These are phyloP conservation scores for Apantesis nais DNA, from an alignment of 2,888 invertebrate genomes.

Conservation along the genomic window DNA sequence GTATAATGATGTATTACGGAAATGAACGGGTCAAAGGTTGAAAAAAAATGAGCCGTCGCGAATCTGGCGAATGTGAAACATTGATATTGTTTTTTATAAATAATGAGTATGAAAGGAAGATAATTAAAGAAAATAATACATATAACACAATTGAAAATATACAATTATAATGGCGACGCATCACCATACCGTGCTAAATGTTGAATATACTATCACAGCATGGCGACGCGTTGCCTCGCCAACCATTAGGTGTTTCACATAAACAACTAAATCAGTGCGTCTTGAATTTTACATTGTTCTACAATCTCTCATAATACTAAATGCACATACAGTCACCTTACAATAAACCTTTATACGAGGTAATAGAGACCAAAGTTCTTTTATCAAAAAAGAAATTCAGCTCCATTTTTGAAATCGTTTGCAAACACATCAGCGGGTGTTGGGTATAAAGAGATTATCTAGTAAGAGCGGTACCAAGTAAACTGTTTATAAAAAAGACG, in stretches of 20 bases:
- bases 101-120: no score
- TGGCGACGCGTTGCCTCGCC: no score
- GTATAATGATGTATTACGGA: no score
- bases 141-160: no score
- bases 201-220: no score
- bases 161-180: no score
- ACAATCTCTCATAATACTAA: conserved; percentile 17
- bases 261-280: background rate
- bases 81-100: no score
- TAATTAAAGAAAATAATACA: no score
- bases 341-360: conserved; percentile 12
- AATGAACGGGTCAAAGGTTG: no score
- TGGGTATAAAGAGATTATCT: conserved; percentile 77
- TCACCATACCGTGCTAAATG: no score
- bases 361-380: conserved; percentile 22
- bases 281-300: conserved; percentile 19
- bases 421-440: conserved; percentile 66
- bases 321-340: background rate
- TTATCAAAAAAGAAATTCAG: conserved; percentile 17
- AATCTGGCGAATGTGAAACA: no score
- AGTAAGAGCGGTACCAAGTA: conserved; percentile 72
- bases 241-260: background rate
- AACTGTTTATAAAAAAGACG: conserved; percentile 83
- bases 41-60: no score
- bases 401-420: conserved; percentile 51